Base-by-base conservation (phyloP, 2,797 vertebrate species). In the Enteromius trimaculatus region DNA sequence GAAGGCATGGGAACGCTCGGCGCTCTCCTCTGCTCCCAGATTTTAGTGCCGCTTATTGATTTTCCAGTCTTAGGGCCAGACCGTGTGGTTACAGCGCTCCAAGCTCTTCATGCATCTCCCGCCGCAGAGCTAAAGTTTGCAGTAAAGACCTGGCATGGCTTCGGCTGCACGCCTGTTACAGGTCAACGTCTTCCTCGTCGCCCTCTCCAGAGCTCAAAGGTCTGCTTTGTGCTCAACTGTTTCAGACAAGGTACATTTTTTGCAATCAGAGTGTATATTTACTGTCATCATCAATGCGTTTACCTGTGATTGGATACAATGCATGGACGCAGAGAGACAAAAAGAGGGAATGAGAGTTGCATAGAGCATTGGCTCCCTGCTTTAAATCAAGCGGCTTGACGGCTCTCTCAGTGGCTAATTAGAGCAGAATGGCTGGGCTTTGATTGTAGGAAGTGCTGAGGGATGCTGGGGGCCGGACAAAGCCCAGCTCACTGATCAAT, bases 361-460 rank as follows among this genome's bases (percentile, higher is more conserved):
- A 64, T 49, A 23, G 19, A 16, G 80, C 7, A n/a, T 19, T 74
- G 82, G 42, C 80, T 72, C 79, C 65, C 90, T 92, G 91, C 87
- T 92, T 90, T 93, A 93, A 93, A 94, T 93, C 93, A 92, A 86
- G 69, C 85, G 87, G 82, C 86, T 75, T 90, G 92, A 91, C 88
- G 89, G 91, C 65, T 89, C 90, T 87, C 88, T 91, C 92, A 90
- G 89, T 89, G 90, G 86, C 92, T 93, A 92, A 94, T 95, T 93
- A 95, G 91, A 86, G 76, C 85, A 87, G 92, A 92, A 91, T 91
- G 91, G 92, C 91, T 86, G 88, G 83, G 82, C 91, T 93, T 93
- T 95, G 92, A 94, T 93, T 94, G 87, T 90, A 92, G 92, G 92
- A 95, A 92, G 86, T 88, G 89, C 92, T 91, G 80, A 69, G 4